Percentiles rank a stretch among this genome's conserved stretches.
Conservation (phyloP, 2,113 vertebrate genomes). For the Elachura formosa region DNA sequence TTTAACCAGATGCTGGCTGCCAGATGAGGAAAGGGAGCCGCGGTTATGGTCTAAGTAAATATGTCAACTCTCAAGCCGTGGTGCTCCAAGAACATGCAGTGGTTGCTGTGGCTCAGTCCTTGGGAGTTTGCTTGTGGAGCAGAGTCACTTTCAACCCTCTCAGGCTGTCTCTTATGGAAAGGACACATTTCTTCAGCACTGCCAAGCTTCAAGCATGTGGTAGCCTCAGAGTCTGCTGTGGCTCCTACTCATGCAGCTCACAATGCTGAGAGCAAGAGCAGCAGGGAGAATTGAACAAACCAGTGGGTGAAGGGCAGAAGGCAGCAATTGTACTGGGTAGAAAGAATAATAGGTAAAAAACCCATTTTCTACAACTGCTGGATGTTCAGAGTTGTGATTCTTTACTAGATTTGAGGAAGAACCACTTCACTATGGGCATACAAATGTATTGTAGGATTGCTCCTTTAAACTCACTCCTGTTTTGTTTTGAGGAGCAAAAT, state of each 20-base stretch:
- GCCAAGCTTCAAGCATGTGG: not conserved
- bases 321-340: not conserved
- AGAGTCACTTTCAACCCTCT: not conserved
- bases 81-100: accelerated
- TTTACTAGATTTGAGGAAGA: not conserved
- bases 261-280: not conserved
- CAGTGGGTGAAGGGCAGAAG: not conserved
- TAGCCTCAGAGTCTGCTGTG: not conserved
- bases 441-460: not conserved
- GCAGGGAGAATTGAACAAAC: not conserved
- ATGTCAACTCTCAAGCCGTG: not conserved
- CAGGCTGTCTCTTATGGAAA: not conserved
- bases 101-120: not conserved
- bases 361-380: not conserved
- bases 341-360: not conserved
- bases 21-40: not conserved
- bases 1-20: constrained; percentile 43
- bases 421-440: not conserved
- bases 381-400: not conserved
- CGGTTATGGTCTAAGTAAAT: not conserved
- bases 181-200: not conserved
- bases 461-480: not conserved
- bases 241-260: not conserved
- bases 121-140: not conserved
- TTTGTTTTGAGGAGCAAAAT: not conserved